Evolutionary conservation across 1,140 invertebrate genomes (phyloP).

Genomic region (Dendrolimus punctatus): DNA sequence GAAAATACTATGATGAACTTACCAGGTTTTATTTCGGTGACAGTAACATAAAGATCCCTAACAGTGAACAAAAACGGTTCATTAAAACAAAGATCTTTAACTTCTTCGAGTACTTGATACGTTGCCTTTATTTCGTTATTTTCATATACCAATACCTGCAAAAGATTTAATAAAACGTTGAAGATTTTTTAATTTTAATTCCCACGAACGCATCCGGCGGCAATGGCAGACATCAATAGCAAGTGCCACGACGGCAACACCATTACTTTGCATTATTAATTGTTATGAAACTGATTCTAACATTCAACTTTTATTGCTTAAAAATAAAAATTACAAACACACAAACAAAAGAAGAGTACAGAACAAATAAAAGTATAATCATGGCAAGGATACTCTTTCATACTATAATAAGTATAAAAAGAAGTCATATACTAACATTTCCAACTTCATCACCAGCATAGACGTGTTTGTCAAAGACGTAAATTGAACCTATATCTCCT

Average conservation of each 20-base stretch:
- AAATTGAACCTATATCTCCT: conserved; percentile 35
- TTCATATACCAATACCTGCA: conserved; percentile 50
- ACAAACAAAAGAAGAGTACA: neutral
- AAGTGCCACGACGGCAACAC: too few relatives aligned
- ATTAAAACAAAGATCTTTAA: conserved; percentile 43
- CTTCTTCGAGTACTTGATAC: conserved; percentile 60
- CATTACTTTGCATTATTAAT: too few relatives aligned
- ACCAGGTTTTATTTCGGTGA: conserved; percentile 59
- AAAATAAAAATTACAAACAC: too few relatives aligned
- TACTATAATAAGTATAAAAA: too few relatives aligned
- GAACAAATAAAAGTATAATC: neutral
- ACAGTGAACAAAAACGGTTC: conserved; percentile 54
- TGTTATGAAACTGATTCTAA: too few relatives aligned
- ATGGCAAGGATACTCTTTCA: neutral
- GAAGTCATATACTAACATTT: conserved; percentile 38
- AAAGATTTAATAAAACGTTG: neutral
- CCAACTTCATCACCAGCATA: conserved; percentile 56
- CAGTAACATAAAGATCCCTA: conserved; percentile 54
- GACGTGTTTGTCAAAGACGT: conserved; percentile 34
- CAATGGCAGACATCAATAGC: too few relatives aligned
- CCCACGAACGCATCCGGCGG: too few relatives aligned
- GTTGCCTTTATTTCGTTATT: conserved; percentile 40
- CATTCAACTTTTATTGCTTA: too few relatives aligned
- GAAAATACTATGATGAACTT: conserved; percentile 9
- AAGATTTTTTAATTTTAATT: too few relatives aligned